Conservation (phyloP, 2,113 vertebrate genomes). For the Malurus cyaneus region DNA sequence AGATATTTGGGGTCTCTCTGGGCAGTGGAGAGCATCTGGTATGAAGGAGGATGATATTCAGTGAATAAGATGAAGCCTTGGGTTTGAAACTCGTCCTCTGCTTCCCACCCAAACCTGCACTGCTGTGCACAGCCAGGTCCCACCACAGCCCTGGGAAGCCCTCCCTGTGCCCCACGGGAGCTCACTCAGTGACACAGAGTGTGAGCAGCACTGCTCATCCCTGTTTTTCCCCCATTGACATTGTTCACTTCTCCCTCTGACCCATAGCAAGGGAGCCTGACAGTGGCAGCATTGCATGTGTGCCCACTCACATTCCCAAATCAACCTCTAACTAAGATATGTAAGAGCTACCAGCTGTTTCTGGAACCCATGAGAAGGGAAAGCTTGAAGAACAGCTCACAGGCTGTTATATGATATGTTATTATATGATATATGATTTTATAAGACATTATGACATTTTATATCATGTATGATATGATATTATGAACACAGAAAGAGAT, state of each 20-base stretch:
- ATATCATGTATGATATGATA: too few species aligned
- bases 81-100: background rate
- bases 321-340: background rate
- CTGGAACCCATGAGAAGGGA: background rate
- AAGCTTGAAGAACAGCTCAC: background rate
- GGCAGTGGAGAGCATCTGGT: accelerated
- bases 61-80: background rate
- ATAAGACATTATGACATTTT: too few species aligned
- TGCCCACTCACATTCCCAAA: background rate
- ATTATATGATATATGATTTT: too few species aligned
- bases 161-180: background rate
- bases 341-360: background rate
- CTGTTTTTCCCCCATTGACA: accelerated
- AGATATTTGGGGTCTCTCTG: background rate
- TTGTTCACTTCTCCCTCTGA: accelerated
- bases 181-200: background rate
- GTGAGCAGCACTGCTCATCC: accelerated
- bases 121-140: accelerated
- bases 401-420: background rate
- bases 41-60: background rate
- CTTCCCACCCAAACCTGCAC: background rate
- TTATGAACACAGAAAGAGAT: background rate
- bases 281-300: background rate
- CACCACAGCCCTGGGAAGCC: background rate
- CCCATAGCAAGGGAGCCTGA: too few species aligned